phyloP scores from a whole-genome alignment of 2,797 vertebrate species.

The Alfaro cultratus region DNA sequence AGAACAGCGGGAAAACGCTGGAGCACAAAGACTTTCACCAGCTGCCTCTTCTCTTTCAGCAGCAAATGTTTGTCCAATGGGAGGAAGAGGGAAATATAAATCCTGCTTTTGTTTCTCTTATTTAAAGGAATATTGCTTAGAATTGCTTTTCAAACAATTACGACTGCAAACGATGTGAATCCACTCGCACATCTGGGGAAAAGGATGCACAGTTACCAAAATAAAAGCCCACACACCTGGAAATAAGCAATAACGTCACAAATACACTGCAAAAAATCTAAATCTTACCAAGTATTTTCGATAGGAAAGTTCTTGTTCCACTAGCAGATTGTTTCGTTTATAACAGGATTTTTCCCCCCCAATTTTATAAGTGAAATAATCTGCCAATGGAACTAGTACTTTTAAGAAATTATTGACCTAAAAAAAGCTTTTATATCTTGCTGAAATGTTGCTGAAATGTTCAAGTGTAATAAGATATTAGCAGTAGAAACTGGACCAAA shows the following conservation, averaged over 20 bases:
- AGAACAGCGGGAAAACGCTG: conserved; percentile 8
- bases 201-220: not conserved
- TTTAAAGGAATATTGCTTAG: conserved; percentile 50
- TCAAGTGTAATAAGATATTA: too few relatives aligned
- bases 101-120: conserved; percentile 56
- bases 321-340: too few relatives aligned
- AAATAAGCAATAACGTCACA: not conserved
- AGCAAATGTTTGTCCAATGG: conserved; percentile 57
- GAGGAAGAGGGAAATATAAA: conserved; percentile 47
- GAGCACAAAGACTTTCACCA: conserved; percentile 30
- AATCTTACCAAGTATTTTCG: too few relatives aligned
- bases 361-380: too few relatives aligned
- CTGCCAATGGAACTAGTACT: too few relatives aligned
- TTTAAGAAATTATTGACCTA: too few relatives aligned
- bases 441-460: too few relatives aligned
- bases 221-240: not conserved
- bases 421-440: too few relatives aligned
- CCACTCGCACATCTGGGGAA: conserved; percentile 22
- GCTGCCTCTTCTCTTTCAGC: conserved; percentile 52
- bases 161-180: conserved; percentile 7
- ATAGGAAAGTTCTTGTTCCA: too few relatives aligned
- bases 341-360: too few relatives aligned
- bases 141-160: conserved; percentile 54
- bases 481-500: too few relatives aligned
- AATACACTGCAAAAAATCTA: not conserved